Base-by-base conservation (phyloP, 2,113 vertebrate genomes). In the Struthio camelus region DNA sequence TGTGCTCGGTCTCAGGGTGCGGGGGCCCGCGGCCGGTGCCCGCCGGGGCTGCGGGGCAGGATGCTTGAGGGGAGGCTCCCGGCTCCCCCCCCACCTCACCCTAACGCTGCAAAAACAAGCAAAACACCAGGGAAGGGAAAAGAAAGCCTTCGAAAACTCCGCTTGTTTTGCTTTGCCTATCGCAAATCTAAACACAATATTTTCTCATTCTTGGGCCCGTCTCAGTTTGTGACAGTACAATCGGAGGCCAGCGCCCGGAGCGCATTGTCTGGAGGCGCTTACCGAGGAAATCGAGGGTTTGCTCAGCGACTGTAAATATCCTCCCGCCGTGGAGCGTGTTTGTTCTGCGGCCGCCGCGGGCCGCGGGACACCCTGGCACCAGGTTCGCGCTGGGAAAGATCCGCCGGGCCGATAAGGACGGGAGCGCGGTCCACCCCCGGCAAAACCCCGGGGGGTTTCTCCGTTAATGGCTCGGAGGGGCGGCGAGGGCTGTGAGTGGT, bases 291-390 rank as follows among this genome's bases (percentile, higher is more conserved):
- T 96, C 56, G 94, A 96, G 91, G 98, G 93, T 97, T 97, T 97
- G 98, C 96, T 98, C 96, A 85, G 95, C 92, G 96, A 92, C 92
- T 98, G 98, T 98, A 98, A 98, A 98, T 98, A 98, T 98, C 98
- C 98, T 98, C 94, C 95, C 73, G n/a, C 97, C 95, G 98, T 82
- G 51, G 85, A 44, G 92, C 90, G 97, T 98, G 98, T 98, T 98
- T 98, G 98, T 97, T 96, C 98, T 98, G 94, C 97, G 95, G 95
- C 7, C 89, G 97, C 71, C 90, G 95, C 0, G 61, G 91, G 78
- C 91, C 94, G 95, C 98, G 94, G 98, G 99, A 99, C 99, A 98
- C 97, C 93, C 97, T 99, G 99, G 99, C 99, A 99, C 98, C 98
- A 98, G 97, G 94, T 96, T 97, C 97, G 96, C 97, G 97, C 96